These are phyloP conservation scores for Scalopus aquaticus DNA, from an alignment of 2,113 vertebrate species.

Conservation along the genomic window DNA sequence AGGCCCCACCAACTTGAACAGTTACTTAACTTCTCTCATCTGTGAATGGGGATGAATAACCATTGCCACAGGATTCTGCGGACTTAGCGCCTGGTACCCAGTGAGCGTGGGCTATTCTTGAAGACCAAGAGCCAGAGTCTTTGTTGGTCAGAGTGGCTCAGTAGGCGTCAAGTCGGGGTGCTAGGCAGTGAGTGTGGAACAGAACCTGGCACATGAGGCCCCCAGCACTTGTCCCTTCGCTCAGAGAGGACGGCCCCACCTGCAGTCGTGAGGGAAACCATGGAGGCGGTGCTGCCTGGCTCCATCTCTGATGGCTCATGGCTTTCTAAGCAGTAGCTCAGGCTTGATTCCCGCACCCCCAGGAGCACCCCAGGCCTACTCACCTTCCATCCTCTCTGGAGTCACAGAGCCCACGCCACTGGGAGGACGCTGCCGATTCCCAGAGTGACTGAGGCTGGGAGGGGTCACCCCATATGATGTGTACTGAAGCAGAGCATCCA, in stretches of 20 bases:
- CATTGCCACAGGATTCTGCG: background rate
- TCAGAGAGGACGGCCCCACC: background rate
- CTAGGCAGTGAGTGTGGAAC: background rate
- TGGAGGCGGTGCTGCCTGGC: background rate
- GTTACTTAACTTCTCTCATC: background rate
- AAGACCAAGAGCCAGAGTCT: background rate
- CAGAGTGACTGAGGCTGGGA: slow-evolving; percentile 95
- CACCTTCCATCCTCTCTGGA: slow-evolving; percentile 97
- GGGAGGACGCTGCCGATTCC: slow-evolving; percentile 90
- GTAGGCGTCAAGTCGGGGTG: accelerated
- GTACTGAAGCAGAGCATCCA: slow-evolving; percentile 96
- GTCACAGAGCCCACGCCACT: slow-evolving; percentile 84
- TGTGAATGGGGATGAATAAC: background rate
- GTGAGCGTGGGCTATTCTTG: background rate
- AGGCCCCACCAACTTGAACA: background rate
- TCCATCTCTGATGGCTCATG: background rate
- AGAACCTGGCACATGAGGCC: too few relatives aligned
- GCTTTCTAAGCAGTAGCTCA: background rate
- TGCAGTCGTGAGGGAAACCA: background rate
- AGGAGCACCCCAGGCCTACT: background rate
- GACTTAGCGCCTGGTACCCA: background rate
- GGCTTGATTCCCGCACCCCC: background rate
- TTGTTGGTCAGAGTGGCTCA: accelerated
- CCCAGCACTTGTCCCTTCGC: accelerated
- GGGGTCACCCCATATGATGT: slow-evolving; percentile 95